These are phyloP conservation scores for Cydia strobilella DNA, from an alignment of 1,140 invertebrate genomes.

Conservation along the genomic window DNA sequence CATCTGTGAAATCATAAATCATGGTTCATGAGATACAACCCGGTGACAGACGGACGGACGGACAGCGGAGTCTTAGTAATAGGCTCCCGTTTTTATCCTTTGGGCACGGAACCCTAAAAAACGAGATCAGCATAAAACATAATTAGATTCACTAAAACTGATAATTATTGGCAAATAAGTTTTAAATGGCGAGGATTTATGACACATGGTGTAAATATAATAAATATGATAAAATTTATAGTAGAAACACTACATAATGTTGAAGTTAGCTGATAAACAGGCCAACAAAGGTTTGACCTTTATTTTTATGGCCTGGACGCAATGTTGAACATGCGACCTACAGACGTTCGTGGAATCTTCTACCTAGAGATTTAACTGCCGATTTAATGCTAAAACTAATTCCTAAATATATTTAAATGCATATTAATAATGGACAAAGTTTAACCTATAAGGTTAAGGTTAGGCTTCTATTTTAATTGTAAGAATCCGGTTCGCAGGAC, in stretches of 20 bases:
- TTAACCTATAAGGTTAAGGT: background rate
- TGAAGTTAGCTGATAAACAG: background rate
- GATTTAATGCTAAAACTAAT: conserved; percentile 23
- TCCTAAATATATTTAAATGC: background rate
- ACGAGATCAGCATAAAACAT: too few relatives aligned
- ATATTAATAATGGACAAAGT: background rate
- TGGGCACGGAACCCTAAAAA: too few relatives aligned
- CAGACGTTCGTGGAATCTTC: conserved; percentile 26
- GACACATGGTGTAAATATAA: too few relatives aligned
- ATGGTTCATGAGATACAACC: too few relatives aligned
- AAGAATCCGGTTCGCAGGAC: too few relatives aligned
- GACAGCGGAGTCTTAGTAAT: too few relatives aligned
- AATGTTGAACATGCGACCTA: conserved; percentile 20
- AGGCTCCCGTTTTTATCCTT: too few relatives aligned
- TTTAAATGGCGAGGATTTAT: background rate
- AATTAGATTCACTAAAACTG: too few relatives aligned
- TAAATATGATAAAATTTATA: background rate
- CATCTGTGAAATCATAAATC: too few relatives aligned
- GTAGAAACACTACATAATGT: background rate
- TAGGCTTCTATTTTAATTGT: background rate
- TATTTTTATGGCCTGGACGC: conserved; percentile 10
- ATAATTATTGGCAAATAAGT: too few relatives aligned
- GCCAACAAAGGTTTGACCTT: conserved; percentile 29
- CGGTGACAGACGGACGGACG: too few relatives aligned
- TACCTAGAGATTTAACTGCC: conserved; percentile 27